Evolutionary conservation across 2,797 vertebrate species (phyloP), one percentile per base, ranked within the genome.

Genomic region (Pseudopleuronectes americanus): DNA sequence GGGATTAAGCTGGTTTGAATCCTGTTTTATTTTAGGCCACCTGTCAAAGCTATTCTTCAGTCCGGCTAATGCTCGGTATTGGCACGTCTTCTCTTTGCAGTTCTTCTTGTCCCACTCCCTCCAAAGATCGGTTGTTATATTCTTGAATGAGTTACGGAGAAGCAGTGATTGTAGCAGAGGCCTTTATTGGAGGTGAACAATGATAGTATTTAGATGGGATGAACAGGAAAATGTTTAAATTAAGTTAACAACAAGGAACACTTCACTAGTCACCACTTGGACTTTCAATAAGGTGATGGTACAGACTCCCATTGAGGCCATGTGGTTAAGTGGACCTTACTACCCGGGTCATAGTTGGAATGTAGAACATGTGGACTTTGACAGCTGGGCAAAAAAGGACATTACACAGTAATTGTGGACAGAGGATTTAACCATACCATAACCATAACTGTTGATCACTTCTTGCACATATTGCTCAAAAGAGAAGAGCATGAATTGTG

Each of bases 11-110:
- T 36, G 59, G 55, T 79, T 75, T 81, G 65, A 81, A 69, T 78
- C 77, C 69, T 8, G 41, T 71, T 87, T 91, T 88, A 86, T 86
- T 90, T 89, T 84, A 72, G 64, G 71, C 64, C 54, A 28, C 41
- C 66, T 52, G 24, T 84, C 70, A 79, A 76, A 87, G 73, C 62
- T 65, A 57, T 77, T 61, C 79, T 81, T 79, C 45, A 75, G 60
- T 76, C 68, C 47, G 41, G 26, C 51, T 74, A 69, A 77, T 70
- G 54, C 72, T 66, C 28, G 49, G 57, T 68, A 85, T 81, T 86
- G 74, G 52, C 80, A 81, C 65, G 58, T 83, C 38, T 68, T 22
- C 23, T 21, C 21, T n/a, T 22, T 71, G 52, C 21, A 47, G 14
- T 65, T 76, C 60, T 69, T 68, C 36, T 64, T 59, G 53, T 68